Evolutionary conservation across 1,140 invertebrate species (phyloP), one percentile per base, ranked within the genome.

Genomic region (Globodera ellingtonae): DNA sequence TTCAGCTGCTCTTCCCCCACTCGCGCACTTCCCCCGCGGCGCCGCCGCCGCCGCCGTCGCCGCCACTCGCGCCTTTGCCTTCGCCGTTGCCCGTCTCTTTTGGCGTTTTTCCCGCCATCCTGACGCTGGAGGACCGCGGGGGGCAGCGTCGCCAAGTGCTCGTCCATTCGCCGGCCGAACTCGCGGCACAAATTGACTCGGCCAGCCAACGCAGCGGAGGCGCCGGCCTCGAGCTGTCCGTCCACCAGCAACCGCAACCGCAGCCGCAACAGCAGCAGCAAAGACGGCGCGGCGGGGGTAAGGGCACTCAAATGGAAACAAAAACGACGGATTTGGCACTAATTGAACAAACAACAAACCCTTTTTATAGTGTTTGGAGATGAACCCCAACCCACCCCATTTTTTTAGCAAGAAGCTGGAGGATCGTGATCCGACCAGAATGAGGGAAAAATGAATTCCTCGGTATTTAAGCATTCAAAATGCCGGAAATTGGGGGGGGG

Each of bases 111-210:
- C 75, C 75, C 24, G 75, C 75, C 65, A 50, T 77, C 50, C 69
- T 77, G 3, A 67, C 75, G 69, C 62, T 77, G 65, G 75, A 77
- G 47, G 75, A 77, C 48, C 52, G 65, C 7, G 62, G 48, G 13
- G 73, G 75, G 10, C 75, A 77, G 69, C 65, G 75, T 24, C 75
- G 69, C 46, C 65, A 77, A 77, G 75, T 77, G 48, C 69, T 77
- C 13, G 62, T 77, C 50, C 56, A 77, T 4, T 77, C 75, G 21
- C 75, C 65, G 13, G 46, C 9, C n/a, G 75, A 77, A 67, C 69
- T 77, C 24, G 69, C 75, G 24, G 75, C 65, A n/a, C 75, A 77
- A 46, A 65, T 77, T 47, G 69, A 77, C 69, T 47, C 74, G 59
- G 74, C 46, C 52, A 76, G 66, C 62, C 65, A 77, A 77, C 69